Percentiles rank a stretch among this genome's conserved stretches.
phyloP scores from a whole-genome alignment of 2,113 vertebrate genomes.

The Odontophorus gujanensis region DNA sequence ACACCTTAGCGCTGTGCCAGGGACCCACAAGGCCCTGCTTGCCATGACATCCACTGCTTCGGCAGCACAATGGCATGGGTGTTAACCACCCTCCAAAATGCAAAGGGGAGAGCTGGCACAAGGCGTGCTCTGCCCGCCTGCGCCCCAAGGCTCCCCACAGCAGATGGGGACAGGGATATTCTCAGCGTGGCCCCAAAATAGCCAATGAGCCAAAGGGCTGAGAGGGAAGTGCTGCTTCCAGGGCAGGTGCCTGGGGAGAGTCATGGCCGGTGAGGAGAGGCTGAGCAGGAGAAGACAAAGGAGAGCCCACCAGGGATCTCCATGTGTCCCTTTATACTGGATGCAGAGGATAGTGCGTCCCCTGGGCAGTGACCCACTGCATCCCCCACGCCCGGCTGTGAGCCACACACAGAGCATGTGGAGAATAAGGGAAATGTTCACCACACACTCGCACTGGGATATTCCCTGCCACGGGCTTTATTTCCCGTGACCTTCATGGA shows the following conservation, averaged over 20 bases:
- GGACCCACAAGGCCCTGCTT: accelerated
- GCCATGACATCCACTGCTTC: background rate
- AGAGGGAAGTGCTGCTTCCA: background rate
- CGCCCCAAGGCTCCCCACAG: background rate
- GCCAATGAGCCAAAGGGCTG: background rate
- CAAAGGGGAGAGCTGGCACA: background rate
- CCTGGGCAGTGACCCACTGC: accelerated
- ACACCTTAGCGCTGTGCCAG: accelerated
- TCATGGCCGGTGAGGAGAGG: accelerated
- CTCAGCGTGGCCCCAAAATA: background rate
- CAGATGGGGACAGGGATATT: background rate
- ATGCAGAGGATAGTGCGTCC: background rate
- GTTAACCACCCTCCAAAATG: background rate
- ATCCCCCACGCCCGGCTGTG: accelerated
- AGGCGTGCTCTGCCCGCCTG: background rate
- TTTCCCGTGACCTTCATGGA: conserved; percentile 33
- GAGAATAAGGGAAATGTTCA: background rate
- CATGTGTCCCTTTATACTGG: background rate
- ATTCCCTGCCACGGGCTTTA: background rate
- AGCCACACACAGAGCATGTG: background rate
- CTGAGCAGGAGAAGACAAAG: background rate
- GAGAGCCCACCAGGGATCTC: background rate
- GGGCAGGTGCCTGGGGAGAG: accelerated
- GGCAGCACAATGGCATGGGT: accelerated
- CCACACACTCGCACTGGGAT: accelerated